Evolutionary conservation across 1,140 invertebrate genomes (phyloP).

Genomic region (Cephus cinctus): DNA sequence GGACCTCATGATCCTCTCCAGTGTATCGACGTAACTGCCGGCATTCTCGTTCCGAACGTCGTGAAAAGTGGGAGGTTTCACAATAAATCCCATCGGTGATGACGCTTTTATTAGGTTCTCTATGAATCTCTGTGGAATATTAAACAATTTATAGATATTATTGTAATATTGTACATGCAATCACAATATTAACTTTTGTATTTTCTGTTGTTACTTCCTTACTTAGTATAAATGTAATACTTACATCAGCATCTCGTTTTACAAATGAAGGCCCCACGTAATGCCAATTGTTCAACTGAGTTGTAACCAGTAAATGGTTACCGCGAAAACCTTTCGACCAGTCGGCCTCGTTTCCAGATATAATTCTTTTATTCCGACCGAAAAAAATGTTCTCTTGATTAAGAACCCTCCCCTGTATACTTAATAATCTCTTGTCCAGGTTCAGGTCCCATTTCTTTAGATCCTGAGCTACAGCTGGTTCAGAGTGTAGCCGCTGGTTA

Average conservation of each 20-base stretch:
- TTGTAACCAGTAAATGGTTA: conserved; percentile 40
- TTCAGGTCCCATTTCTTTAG: conserved; percentile 64
- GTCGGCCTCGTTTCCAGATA: conserved; percentile 51
- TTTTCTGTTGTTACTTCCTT: background rate
- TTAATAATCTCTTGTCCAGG: conserved; percentile 60
- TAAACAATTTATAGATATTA: no score
- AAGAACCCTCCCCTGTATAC: conserved; percentile 60
- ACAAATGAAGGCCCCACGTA: conserved; percentile 14
- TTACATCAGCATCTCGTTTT: conserved; percentile 15
- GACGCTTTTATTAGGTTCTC: conserved; percentile 41
- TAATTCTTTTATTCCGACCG: conserved; percentile 28
- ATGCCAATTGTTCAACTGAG: conserved; percentile 26
- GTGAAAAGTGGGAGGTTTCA: conserved; percentile 23
- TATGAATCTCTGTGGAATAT: conserved; percentile 27
- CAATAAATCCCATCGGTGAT: conserved; percentile 54
- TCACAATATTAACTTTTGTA: no score
- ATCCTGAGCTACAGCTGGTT: conserved; percentile 57
- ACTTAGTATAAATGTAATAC: background rate
- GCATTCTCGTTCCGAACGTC: conserved; percentile 31
- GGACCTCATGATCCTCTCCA: conserved; percentile 60
- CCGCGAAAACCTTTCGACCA: conserved; percentile 65
- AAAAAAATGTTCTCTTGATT: conserved; percentile 60
- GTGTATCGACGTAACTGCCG: conserved; percentile 38
- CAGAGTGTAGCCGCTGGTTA: conserved; percentile 57
- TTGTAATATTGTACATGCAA: conserved; percentile 4